These are phyloP conservation scores for Eptesicus fuscus DNA, from an alignment of 2,113 vertebrate genomes.

Conservation along the genomic window DNA sequence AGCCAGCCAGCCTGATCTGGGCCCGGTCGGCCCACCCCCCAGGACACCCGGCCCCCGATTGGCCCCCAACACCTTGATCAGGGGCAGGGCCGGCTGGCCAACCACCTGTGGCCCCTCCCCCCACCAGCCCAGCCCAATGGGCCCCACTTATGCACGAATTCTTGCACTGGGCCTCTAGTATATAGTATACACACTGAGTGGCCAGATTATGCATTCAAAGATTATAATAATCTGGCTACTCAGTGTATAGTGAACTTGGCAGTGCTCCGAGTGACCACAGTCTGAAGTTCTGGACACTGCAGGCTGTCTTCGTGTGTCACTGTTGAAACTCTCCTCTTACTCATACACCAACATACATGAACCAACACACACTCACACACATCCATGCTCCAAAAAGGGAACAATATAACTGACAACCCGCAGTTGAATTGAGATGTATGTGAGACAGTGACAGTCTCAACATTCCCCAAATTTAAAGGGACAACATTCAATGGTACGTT, in stretches of 20 bases:
- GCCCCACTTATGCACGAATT: no score
- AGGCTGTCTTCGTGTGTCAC: neutral
- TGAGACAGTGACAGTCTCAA: conserved; percentile 53
- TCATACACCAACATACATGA: neutral
- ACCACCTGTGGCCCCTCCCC: no score
- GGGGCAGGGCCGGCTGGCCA: no score
- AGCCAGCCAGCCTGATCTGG: no score
- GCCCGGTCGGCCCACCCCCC: no score
- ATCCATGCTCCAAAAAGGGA: neutral
- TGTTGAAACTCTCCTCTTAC: neutral
- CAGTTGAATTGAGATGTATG: conserved; percentile 55
- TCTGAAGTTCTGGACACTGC: neutral
- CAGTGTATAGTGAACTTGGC: neutral
- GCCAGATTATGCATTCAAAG: no score
- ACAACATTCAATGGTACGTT: conserved; percentile 54
- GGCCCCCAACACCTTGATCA: no score
- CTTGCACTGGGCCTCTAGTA: no score
- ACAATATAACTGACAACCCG: conserved; percentile 29
- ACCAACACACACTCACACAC: neutral
- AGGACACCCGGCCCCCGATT: no score
- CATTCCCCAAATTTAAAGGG: conserved; percentile 63
- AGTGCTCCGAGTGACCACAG: neutral
- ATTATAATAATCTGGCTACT: no score
- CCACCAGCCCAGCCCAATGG: no score
- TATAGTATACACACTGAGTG: no score